Conservation (phyloP, 1,140 invertebrate genomes). For the Anthonomus grandis region DNA sequence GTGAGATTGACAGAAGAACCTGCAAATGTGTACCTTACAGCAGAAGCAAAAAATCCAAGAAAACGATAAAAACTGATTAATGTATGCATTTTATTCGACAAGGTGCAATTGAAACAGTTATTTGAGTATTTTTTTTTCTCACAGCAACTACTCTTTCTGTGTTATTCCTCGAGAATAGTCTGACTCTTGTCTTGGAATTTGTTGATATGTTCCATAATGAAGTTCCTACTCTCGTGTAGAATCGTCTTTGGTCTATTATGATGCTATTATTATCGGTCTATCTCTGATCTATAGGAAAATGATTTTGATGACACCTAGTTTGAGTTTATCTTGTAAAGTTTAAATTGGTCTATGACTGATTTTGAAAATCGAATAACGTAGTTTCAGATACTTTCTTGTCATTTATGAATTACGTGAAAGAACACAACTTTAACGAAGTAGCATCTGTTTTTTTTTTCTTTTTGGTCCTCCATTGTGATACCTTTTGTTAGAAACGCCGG, state of each 20-base stretch:
- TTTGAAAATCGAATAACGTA: neutral
- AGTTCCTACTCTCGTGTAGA: neutral
- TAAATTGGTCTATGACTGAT: no score
- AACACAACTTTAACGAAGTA: neutral
- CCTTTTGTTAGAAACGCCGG: neutral
- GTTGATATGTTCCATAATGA: neutral
- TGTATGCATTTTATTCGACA: no score
- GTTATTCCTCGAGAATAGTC: neutral
- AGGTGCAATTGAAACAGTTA: no score
- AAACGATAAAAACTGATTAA: no score
- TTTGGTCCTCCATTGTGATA: neutral
- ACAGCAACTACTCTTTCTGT: no score
- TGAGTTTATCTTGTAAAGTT: no score
- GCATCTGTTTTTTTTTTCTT: slow-evolving; percentile 1
- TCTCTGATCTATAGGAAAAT: neutral
- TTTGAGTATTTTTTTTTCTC: no score
- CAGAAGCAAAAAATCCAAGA: no score
- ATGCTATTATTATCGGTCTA: neutral
- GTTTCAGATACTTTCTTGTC: neutral
- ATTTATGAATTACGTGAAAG: slow-evolving; percentile 4
- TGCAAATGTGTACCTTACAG: no score
- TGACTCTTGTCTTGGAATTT: neutral
- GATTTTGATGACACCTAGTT: neutral
- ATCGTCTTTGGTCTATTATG: no score
- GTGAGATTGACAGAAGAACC: no score